Evolutionary conservation across 2,888 invertebrate species (phyloP).

Genomic region (Julus scanicus): DNA sequence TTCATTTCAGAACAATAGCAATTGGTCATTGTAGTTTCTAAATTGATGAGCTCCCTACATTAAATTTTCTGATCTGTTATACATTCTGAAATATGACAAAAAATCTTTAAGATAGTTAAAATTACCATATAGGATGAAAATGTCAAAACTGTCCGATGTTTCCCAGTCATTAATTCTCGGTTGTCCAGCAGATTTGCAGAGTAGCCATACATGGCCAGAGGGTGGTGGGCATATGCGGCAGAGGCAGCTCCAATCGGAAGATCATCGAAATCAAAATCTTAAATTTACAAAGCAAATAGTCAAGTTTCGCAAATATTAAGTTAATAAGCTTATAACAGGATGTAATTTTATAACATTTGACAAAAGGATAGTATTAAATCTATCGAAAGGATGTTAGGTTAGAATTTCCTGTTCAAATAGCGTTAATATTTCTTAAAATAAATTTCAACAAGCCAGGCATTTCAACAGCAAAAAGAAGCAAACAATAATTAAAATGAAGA

Average conservation of each 20-base stretch:
- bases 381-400: no score
- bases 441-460: no score
- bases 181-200: conserved; percentile 92
- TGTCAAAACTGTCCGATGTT: conserved; percentile 68
- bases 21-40: no score
- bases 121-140: conserved; percentile 69
- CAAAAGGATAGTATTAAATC: neutral
- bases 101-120: neutral
- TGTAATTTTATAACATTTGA: neutral
- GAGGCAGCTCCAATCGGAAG: conserved; percentile 12
- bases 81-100: conserved; percentile 43
- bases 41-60: no score
- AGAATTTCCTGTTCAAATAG: no score
- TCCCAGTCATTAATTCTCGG: conserved; percentile 72
- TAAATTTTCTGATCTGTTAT: no score
- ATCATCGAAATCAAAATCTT: conserved; percentile 57
- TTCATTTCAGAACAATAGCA: neutral
- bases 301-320: neutral
- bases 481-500: no score
- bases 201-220: conserved; percentile 68
- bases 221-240: conserved; percentile 47
- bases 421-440: no score
- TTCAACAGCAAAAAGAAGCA: no score
- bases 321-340: neutral
- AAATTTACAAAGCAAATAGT: conserved; percentile 37